Evolutionary conservation across 2,888 invertebrate species (phyloP), one percentile per base, ranked within the genome.

Genomic region (Netelia fuscicornis): DNA sequence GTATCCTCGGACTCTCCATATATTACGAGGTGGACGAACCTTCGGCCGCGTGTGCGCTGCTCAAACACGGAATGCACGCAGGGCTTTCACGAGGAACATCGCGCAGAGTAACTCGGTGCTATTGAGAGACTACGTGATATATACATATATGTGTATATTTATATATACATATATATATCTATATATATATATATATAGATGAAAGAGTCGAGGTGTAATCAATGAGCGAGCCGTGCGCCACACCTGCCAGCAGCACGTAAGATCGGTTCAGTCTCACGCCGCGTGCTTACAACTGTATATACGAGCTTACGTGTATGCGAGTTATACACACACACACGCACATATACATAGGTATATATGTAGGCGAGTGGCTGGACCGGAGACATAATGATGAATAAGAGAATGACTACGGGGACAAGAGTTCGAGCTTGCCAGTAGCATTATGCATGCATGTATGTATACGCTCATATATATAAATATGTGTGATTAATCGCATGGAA

Each of bases 261-360:
- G 83, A 83, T 75, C 83, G 83, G 58, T 79, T n/a, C 58, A 68
- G 67, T 83, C 78, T 79, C 83, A 83, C 75, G 83, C 64, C 74
- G 68, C 52, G 54, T 62, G 37, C 25, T 64, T 42, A 23, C 17
- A 54, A 52, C 56, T 60, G n/a, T 13, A 52, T 37, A 64, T 44
- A 44, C 13, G 56, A 37, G 42, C 52, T 44, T 42, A 20, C 11
- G 13, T 56, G 30, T 56, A 30, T 74, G 5, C 30, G 5, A 3
- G 30, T 48, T 37, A 65, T 20, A 48, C 17, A 20, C 42, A 23
- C 13, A 25, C 9, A 54, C n/a, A 54, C n/a, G n/a, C 6, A 52
- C 17, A 52, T 25, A 48, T n/a, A 30, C 30, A 30, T 10, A 62
- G 37, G 37, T 37, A 67, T 52, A 42, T 3, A 67, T 58, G 9